A percentile compares a stretch with the other conserved stretches of the same genome.
phyloP scores from a whole-genome alignment of 2,888 invertebrate species.

The Sphaerophoria rueppellii region DNA sequence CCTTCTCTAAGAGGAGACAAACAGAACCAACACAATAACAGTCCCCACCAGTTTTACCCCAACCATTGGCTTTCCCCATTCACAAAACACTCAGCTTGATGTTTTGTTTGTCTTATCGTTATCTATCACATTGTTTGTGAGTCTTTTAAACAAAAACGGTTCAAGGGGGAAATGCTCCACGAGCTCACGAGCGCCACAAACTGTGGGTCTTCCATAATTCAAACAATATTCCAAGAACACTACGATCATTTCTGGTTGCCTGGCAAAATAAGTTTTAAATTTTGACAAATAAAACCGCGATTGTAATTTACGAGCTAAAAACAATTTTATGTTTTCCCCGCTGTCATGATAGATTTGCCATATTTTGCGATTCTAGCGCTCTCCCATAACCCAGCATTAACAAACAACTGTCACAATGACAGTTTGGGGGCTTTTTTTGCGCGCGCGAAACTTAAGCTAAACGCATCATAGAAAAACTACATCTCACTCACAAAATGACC shows the following conservation, averaged over 20 bases:
- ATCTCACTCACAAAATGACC: constrained; percentile 8
- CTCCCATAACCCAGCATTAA: neutral
- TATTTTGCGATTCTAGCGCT: constrained; percentile 21
- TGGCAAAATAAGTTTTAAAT: constrained; percentile 82
- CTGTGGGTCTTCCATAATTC: neutral
- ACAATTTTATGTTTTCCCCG: constrained; percentile 44
- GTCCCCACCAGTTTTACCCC: neutral
- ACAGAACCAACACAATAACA: constrained; percentile 12
- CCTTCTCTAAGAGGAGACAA: constrained; percentile 32
- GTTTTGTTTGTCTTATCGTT: no score
- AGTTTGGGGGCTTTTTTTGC: constrained; percentile 62
- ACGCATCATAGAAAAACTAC: constrained; percentile 35
- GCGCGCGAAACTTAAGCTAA: constrained; percentile 57
- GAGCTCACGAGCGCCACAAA: neutral
- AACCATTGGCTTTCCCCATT: constrained; percentile 10
- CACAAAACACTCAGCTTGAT: neutral
- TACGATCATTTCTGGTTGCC: constrained; percentile 76
- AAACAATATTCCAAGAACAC: neutral
- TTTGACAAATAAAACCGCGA: constrained; percentile 82
- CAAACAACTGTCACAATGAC: constrained; percentile 41
- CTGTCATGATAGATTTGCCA: constrained; percentile 45
- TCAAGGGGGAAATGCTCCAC: neutral
- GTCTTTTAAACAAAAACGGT: no score
- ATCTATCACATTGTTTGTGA: no score
- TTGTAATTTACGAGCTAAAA: constrained; percentile 79